Evolutionary conservation across 1,140 invertebrate genomes (phyloP).

Genomic region (Zaprionus nigranus): DNA sequence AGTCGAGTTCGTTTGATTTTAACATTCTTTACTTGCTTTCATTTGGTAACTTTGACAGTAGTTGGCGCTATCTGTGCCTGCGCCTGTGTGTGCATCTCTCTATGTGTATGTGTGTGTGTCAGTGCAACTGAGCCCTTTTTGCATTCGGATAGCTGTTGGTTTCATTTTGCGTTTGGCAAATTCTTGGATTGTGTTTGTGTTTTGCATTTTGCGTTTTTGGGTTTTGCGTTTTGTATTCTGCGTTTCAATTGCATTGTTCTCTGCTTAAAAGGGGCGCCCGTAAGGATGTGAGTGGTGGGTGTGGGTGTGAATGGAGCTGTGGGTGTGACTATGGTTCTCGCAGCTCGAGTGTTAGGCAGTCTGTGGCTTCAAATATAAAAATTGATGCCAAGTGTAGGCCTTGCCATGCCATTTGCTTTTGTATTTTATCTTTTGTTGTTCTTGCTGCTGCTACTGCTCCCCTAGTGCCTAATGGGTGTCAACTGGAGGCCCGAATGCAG

Average conservation of each 20-base stretch:
- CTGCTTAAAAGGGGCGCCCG: neutral
- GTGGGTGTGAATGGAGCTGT: constrained; percentile 3
- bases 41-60: constrained; percentile 56
- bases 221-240: constrained; percentile 60
- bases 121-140: neutral
- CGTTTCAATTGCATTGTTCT: constrained; percentile 77
- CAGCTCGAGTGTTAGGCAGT: constrained; percentile 73
- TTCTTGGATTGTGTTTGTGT: constrained; percentile 51
- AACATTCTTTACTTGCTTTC: constrained; percentile 40
- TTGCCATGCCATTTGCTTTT: constrained; percentile 63
- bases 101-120: neutral
- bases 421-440: constrained; percentile 40
- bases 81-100: neutral
- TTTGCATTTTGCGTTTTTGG: constrained; percentile 48
- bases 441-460: neutral
- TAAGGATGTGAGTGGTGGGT: neutral
- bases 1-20: neutral
- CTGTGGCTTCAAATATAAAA: constrained; percentile 80
- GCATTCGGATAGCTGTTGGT: constrained; percentile 25
- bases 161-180: constrained; percentile 51
- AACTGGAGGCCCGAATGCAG: constrained; percentile 67
- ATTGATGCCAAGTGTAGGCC: constrained; percentile 79
- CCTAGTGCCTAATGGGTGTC: constrained; percentile 71
- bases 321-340: constrained; percentile 24
- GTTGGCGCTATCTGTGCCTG: constrained; percentile 4